Evolutionary conservation across 2,113 vertebrate genomes (phyloP).

Genomic region (Lampris incognitus): DNA sequence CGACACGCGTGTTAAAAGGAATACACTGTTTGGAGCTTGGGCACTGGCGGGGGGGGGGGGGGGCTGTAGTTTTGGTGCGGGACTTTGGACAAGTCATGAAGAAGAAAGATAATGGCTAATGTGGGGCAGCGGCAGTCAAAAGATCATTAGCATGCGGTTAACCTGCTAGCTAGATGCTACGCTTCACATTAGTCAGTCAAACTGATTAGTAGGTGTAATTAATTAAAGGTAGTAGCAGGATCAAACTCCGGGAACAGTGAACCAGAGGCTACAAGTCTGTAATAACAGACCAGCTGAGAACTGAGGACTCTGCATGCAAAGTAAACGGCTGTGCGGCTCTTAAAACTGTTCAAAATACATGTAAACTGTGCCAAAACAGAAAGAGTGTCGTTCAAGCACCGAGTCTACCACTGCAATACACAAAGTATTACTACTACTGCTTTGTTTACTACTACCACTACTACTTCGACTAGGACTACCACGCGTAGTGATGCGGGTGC

Average conservation of each 20-base stretch:
- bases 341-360: no score
- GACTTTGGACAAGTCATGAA: constrained; percentile 45
- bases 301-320: not conserved
- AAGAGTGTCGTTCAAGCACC: no score
- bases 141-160: constrained; percentile 64
- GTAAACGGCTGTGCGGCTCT: no score
- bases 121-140: constrained; percentile 23
- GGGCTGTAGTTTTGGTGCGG: not conserved
- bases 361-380: no score
- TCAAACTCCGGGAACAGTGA: no score
- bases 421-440: not conserved
- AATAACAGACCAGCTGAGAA: not conserved
- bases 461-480: not conserved
- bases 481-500: not conserved
- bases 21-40: constrained; percentile 39
- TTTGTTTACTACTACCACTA: not conserved
- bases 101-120: constrained; percentile 35
- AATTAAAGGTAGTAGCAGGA: not conserved
- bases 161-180: constrained; percentile 5
- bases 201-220: constrained; percentile 36
- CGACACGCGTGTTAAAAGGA: constrained; percentile 74
- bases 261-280: no score
- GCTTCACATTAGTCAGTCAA: not conserved
- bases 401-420: not conserved
- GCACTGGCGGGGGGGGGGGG: constrained; percentile 20